Evolutionary conservation across 2,113 vertebrate genomes (phyloP).

Genomic region (Bufo gargarizans): DNA sequence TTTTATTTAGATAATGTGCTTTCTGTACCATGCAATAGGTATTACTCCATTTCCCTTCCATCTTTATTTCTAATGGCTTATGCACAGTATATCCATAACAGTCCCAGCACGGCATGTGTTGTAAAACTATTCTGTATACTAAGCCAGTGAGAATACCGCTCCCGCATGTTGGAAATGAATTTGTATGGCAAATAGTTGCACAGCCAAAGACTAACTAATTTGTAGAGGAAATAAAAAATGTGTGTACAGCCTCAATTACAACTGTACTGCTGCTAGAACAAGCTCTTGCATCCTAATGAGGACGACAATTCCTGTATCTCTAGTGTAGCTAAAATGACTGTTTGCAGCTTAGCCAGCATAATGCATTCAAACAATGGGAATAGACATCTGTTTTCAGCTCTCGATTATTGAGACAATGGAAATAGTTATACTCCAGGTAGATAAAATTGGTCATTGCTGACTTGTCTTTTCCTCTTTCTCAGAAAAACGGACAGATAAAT

Average conservation of each 20-base stretch:
- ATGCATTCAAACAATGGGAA: slow-evolving; percentile 21
- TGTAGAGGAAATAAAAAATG: slow-evolving; percentile 37
- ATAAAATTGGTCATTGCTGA: not conserved
- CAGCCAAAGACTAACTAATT: slow-evolving; percentile 1
- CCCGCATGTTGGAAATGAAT: not conserved
- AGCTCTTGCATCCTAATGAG: slow-evolving; percentile 39
- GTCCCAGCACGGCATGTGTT: not conserved
- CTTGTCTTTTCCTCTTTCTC: slow-evolving; percentile 19
- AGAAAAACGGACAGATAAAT: slow-evolving; percentile 98
- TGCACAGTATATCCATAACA: not conserved
- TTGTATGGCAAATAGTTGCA: slow-evolving; percentile 8
- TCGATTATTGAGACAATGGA: slow-evolving; percentile 22
- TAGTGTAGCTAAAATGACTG: slow-evolving; percentile 20
- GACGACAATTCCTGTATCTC: slow-evolving; percentile 23
- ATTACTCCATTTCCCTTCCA: too few relatives aligned
- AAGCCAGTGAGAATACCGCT: not conserved
- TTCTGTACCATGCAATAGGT: too few relatives aligned
- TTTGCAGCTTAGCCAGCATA: slow-evolving; percentile 28
- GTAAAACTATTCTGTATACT: not conserved
- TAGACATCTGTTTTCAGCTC: slow-evolving; percentile 33
- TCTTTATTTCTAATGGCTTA: not conserved
- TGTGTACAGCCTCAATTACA: slow-evolving; percentile 18
- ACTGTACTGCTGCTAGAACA: slow-evolving; percentile 12
- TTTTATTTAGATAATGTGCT: too few relatives aligned
- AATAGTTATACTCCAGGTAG: slow-evolving; percentile 1